Conservation (phyloP, 1,140 invertebrate genomes). For the Drosophila lacteicornis region DNA sequence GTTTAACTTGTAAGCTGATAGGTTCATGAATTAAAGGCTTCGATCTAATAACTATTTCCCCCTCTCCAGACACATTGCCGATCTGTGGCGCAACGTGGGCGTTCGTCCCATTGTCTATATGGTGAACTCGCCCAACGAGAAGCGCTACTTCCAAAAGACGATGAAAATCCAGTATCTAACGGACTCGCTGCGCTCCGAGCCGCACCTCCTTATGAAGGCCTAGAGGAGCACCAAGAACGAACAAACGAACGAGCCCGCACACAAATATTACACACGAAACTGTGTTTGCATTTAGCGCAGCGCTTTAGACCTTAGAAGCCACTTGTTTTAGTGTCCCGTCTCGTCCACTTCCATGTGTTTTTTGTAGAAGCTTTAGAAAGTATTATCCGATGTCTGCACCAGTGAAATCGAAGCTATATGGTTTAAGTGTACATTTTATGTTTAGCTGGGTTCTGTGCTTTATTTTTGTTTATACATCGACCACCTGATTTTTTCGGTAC, state of each 20-base stretch:
- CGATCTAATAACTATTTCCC: background rate
- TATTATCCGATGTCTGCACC: slow-evolving; percentile 58
- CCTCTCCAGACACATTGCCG: slow-evolving; percentile 75
- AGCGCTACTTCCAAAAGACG: slow-evolving; percentile 84
- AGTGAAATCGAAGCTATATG: slow-evolving; percentile 60
- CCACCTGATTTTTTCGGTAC: slow-evolving; percentile 24
- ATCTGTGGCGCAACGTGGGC: slow-evolving; percentile 83
- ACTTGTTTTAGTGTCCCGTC: slow-evolving; percentile 24
- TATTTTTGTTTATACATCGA: slow-evolving; percentile 38
- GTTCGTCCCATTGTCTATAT: slow-evolving; percentile 83
- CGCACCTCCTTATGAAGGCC: slow-evolving; percentile 80
- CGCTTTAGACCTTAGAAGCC: slow-evolving; percentile 31
- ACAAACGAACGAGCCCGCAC: slow-evolving; percentile 26
- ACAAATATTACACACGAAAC: slow-evolving; percentile 42
- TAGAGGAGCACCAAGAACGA: slow-evolving; percentile 30
- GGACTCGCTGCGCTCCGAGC: slow-evolving; percentile 83
- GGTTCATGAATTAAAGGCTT: no score
- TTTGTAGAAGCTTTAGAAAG: slow-evolving; percentile 62
- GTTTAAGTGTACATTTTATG: slow-evolving; percentile 48
- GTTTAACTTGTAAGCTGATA: slow-evolving; percentile 73
- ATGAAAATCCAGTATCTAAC: slow-evolving; percentile 84
- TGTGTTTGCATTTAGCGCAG: slow-evolving; percentile 69
- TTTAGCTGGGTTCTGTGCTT: slow-evolving; percentile 55
- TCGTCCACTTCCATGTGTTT: slow-evolving; percentile 21
- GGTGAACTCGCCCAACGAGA: slow-evolving; percentile 85